These are phyloP conservation scores for Myodes glareolus DNA, from an alignment of 2,113 vertebrate genomes.

Conservation along the genomic window DNA sequence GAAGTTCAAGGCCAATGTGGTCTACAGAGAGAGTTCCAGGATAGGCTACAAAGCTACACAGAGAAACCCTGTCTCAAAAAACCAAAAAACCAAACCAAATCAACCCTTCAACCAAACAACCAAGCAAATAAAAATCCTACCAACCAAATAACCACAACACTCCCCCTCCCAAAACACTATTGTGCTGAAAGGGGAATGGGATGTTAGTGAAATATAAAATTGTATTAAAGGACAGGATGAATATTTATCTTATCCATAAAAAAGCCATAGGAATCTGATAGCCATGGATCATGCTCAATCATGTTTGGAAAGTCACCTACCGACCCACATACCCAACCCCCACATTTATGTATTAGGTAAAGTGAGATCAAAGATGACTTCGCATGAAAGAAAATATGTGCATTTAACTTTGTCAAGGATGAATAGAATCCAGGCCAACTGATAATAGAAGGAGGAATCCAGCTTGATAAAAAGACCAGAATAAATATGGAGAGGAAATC, in stretches of 20 bases:
- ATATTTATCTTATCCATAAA: neutral
- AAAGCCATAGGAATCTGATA: neutral
- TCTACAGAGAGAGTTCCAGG: too few species aligned
- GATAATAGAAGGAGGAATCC: neutral
- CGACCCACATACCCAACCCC: too few species aligned
- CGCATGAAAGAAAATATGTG: neutral
- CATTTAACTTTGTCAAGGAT: neutral
- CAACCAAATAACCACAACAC: too few species aligned
- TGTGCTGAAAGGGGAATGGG: neutral
- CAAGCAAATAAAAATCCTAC: too few species aligned
- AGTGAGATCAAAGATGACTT: neutral
- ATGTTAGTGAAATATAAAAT: neutral
- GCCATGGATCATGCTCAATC: neutral
- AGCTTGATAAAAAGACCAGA: neutral
- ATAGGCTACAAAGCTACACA: too few species aligned
- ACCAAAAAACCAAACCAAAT: too few species aligned
- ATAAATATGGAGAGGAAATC: neutral
- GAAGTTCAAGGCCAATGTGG: too few species aligned
- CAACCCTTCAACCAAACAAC: too few species aligned
- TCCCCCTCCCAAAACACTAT: neutral
- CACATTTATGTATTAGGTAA: neutral
- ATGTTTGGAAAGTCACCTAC: neutral
- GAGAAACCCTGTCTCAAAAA: too few species aligned
- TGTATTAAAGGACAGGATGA: neutral
- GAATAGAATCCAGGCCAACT: neutral